These are phyloP conservation scores for Subacronicta megacephala DNA, from an alignment of 2,888 invertebrate genomes.

Conservation along the genomic window DNA sequence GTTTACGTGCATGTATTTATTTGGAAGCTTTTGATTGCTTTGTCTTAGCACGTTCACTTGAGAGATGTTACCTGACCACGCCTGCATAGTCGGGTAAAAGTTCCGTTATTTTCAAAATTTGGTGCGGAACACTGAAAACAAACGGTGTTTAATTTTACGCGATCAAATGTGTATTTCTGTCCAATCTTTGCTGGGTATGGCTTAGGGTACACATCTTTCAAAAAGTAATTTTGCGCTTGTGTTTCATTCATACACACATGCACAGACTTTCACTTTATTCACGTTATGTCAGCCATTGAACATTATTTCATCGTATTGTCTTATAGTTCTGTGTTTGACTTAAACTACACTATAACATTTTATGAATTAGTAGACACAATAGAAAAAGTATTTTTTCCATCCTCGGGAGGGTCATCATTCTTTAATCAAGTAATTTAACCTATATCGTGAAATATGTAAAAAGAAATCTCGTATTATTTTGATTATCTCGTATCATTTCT, in stretches of 20 bases:
- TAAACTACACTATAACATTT: no score
- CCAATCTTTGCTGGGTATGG: slow-evolving; percentile 79
- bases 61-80: slow-evolving; percentile 87
- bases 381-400: no score
- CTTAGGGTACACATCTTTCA: slow-evolving; percentile 88
- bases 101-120: slow-evolving; percentile 45
- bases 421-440: no score
- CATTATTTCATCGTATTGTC: slow-evolving; percentile 10
- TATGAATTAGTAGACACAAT: no score
- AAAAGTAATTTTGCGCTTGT: slow-evolving; percentile 63
- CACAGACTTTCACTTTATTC: slow-evolving; percentile 37
- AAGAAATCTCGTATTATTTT: no score
- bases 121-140: slow-evolving; percentile 21
- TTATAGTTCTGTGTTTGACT: background rate
- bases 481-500: no score
- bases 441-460: no score
- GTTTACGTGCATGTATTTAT: slow-evolving; percentile 73
- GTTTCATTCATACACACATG: slow-evolving; percentile 46
- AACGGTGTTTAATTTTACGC: slow-evolving; percentile 37
- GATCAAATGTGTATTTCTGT: slow-evolving; percentile 68
- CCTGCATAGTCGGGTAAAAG: slow-evolving; percentile 72
- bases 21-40: slow-evolving; percentile 63
- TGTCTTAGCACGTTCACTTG: slow-evolving; percentile 78
- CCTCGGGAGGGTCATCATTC: no score
- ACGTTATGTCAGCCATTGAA: slow-evolving; percentile 4